phyloP scores from a whole-genome alignment of 2,797 vertebrate genomes.

The Sebastiscus tertius region DNA sequence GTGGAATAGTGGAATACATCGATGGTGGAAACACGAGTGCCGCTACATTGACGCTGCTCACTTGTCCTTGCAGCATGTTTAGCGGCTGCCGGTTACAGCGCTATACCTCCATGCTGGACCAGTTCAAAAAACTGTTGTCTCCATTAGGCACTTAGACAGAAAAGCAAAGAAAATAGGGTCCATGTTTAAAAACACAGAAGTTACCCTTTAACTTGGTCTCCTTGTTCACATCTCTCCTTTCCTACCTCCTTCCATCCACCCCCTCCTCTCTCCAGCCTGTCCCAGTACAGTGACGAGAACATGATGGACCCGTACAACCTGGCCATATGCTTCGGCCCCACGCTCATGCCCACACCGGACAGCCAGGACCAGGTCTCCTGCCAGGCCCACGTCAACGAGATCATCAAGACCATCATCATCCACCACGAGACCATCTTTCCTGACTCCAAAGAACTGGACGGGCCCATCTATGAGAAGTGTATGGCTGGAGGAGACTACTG shows the following conservation, averaged over 20 bases:
- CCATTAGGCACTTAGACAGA: too few species aligned
- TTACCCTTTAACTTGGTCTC: background rate
- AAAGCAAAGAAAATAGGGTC: too few species aligned
- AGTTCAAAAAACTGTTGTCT: too few species aligned
- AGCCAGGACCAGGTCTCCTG: slow-evolving; percentile 97
- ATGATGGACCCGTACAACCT: slow-evolving; percentile 99
- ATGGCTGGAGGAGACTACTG: slow-evolving; percentile 98
- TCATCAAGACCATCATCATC: slow-evolving; percentile 98
- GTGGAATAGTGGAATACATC: too few species aligned
- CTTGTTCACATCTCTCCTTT: background rate
- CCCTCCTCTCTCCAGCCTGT: slow-evolving; percentile 83
- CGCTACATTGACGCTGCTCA: too few species aligned
- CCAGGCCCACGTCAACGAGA: slow-evolving; percentile 98
- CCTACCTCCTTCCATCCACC: background rate
- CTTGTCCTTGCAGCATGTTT: too few species aligned
- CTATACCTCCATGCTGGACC: too few species aligned
- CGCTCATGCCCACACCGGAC: slow-evolving; percentile 98
- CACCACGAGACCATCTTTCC: slow-evolving; percentile 97
- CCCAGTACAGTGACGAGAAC: slow-evolving; percentile 98
- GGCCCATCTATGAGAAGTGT: slow-evolving; percentile 97
- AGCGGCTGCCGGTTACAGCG: too few species aligned
- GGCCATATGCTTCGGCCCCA: slow-evolving; percentile 98
- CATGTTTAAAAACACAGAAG: too few species aligned
- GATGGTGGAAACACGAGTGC: too few species aligned
- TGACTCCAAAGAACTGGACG: slow-evolving; percentile 94